These are phyloP conservation scores for Halichondria panicea DNA, from an alignment of 37 sponge, comb jelly and placozoan genomes.

Conservation along the genomic window DNA sequence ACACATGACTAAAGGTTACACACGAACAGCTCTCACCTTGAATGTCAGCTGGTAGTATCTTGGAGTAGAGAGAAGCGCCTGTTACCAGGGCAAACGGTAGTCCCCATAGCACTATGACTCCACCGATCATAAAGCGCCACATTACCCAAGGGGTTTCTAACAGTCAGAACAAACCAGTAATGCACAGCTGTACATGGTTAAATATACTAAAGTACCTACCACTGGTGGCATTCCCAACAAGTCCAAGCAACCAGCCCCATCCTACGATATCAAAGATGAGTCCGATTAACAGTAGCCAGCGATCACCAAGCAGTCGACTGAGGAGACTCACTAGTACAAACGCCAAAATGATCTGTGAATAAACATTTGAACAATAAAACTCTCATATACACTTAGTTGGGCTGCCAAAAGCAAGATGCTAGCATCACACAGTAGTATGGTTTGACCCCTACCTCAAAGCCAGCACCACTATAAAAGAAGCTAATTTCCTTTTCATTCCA, in stretches of 20 bases:
- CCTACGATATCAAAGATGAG: conserved; percentile 39
- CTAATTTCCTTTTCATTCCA: conserved; percentile 73
- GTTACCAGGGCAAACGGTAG: conserved; percentile 69
- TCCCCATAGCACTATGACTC: conserved; percentile 43
- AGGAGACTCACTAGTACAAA: conserved; percentile 36
- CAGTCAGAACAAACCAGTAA: background rate
- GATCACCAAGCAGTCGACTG: conserved; percentile 51
- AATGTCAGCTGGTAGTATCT: conserved; percentile 53
- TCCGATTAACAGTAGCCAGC: conserved; percentile 74
- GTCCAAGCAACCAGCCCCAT: conserved; percentile 28
- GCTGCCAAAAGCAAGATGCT: background rate
- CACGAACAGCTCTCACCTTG: conserved; percentile 52
- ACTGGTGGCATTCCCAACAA: conserved; percentile 13
- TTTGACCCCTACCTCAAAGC: conserved; percentile 41
- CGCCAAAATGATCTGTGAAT: conserved; percentile 45
- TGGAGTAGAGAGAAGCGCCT: conserved; percentile 76
- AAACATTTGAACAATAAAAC: background rate
- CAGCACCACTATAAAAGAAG: conserved; percentile 74
- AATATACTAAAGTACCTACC: background rate
- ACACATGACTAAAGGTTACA: background rate
- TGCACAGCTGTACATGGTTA: background rate
- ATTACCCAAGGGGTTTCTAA: conserved; percentile 37
- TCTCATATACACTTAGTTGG: background rate
- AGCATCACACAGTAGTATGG: background rate
- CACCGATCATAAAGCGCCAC: conserved; percentile 42